A percentile compares a stretch with the other conserved stretches of the same genome.
These are phyloP conservation scores for Chalcosyrphus nemorum DNA, from an alignment of 2,888 invertebrate genomes.

Conservation along the genomic window DNA sequence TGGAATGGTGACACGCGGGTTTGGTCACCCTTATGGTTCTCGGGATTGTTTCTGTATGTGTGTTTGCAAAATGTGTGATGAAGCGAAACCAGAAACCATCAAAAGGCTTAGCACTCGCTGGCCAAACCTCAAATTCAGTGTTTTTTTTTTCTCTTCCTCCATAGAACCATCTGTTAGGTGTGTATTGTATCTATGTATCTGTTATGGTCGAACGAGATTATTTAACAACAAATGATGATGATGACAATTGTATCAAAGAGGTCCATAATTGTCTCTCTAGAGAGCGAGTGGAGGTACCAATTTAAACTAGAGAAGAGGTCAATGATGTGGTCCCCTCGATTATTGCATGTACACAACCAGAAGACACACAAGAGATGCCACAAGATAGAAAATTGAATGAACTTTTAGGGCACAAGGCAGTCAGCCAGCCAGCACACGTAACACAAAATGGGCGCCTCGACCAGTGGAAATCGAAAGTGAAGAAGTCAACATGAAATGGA, in stretches of 20 bases:
- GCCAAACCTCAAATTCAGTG: constrained; percentile 63
- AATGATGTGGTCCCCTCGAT: constrained; percentile 34
- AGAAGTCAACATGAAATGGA: constrained; percentile 18
- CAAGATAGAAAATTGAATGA: neutral
- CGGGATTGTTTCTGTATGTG: neutral
- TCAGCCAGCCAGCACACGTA: too few species aligned
- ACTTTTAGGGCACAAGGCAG: neutral
- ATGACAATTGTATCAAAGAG: constrained; percentile 40
- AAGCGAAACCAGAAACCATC: constrained; percentile 64
- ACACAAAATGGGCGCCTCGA: neutral
- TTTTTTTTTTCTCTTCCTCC: neutral
- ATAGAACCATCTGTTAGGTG: constrained; percentile 31
- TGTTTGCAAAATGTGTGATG: constrained; percentile 61
- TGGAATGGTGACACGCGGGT: constrained; percentile 53
- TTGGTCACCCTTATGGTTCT: constrained; percentile 51
- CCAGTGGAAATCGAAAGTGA: constrained; percentile 22
- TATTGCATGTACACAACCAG: neutral
- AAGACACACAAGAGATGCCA: constrained; percentile 28
- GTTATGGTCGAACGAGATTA: constrained; percentile 62
- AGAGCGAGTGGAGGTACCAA: neutral
- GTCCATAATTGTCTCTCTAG: constrained; percentile 40
- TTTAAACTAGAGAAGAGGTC: constrained; percentile 64
- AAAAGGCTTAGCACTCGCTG: constrained; percentile 49
- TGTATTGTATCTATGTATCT: constrained; percentile 3
- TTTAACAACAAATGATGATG: constrained; percentile 22